These are phyloP conservation scores for Lacerta agilis DNA, from an alignment of 2,797 vertebrate species.

Conservation along the genomic window DNA sequence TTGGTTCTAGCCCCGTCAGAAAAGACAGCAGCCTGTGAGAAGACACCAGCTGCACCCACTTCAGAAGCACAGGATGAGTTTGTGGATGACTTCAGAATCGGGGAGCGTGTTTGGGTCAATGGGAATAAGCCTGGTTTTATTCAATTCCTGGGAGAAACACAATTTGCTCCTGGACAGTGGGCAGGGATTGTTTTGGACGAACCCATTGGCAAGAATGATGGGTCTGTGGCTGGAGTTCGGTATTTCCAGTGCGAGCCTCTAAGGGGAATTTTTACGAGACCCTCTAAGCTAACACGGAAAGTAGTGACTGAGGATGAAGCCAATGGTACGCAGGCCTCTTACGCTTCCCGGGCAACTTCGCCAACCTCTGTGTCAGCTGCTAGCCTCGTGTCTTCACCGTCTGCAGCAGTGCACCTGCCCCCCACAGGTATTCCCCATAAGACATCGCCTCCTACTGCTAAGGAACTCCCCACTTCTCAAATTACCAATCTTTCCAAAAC, in stretches of 20 bases:
- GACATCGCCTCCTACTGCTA: slow-evolving; percentile 65
- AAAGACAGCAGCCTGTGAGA: slow-evolving; percentile 80
- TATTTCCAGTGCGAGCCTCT: slow-evolving; percentile 97
- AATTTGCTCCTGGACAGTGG: slow-evolving; percentile 97
- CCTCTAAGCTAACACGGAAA: slow-evolving; percentile 90
- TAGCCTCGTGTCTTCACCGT: slow-evolving; percentile 74
- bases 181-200: slow-evolving; percentile 97
- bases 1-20: slow-evolving; percentile 78
- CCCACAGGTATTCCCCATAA: slow-evolving; percentile 72
- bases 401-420: slow-evolving; percentile 50
- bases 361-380: slow-evolving; percentile 80
- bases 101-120: slow-evolving; percentile 96
- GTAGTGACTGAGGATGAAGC: slow-evolving; percentile 86
- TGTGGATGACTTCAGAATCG: slow-evolving; percentile 85
- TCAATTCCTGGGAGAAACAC: slow-evolving; percentile 91
- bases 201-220: slow-evolving; percentile 96
- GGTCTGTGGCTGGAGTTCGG: slow-evolving; percentile 93
- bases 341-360: slow-evolving; percentile 83
- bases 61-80: slow-evolving; percentile 82
- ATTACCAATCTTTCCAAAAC: slow-evolving; percentile 88
- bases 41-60: slow-evolving; percentile 62
- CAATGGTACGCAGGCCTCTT: slow-evolving; percentile 85
- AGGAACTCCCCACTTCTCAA: slow-evolving; percentile 76
- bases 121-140: slow-evolving; percentile 94
- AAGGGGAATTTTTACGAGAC: slow-evolving; percentile 95